Evolutionary conservation across 2,113 vertebrate genomes (phyloP), one percentile per base, ranked within the genome.

Genomic region (Perca flavescens): DNA sequence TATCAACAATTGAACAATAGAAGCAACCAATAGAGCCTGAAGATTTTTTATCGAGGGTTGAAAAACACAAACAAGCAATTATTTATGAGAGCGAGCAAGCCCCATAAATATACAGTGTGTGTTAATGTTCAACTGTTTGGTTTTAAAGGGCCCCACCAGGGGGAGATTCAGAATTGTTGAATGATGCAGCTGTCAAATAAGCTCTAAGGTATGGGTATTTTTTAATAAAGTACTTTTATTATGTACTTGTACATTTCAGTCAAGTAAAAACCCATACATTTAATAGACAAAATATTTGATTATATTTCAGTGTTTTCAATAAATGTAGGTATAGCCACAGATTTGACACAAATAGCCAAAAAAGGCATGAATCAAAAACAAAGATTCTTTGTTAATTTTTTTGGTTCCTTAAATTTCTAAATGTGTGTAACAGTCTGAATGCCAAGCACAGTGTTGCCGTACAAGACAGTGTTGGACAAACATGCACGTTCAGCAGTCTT

Each of bases 1-100:
- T 88, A 89, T 94, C 89, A 92, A 91, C 92, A 93, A 92, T 91
- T 86, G 80, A 92, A 93, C 90, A 92, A 92, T 83, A 76, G 88
- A 85, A 83, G 84, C 65, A 67, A 82, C 85, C 86, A 85, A 77
- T 88, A 72, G 85, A 86, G 88, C 88, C 87, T 89, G 83, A 83
- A 90, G 84, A 86, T 77, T 86, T 89, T 89, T 89, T 89, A 91
- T 86, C 84, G 88, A 74, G 68, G 73, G 49, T 79, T 77, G 64
- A 85, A 89, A 90, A 92, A 88, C 80, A 90, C 86, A 93, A 93
- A 90, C 92, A 90, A 86, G 86, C 89, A 91, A 92, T 93, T 93
- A 89, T 93, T 91, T 89, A 91, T 89, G 91, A 91, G 75, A 34
- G 77, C 10, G 12, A 79, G 76, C 65, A 85, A 85, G 80, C 74